Percentiles rank a stretch among this genome's conserved stretches.
These are phyloP conservation scores for Colaptes auratus DNA, from an alignment of 2,113 vertebrate species.

Conservation along the genomic window DNA sequence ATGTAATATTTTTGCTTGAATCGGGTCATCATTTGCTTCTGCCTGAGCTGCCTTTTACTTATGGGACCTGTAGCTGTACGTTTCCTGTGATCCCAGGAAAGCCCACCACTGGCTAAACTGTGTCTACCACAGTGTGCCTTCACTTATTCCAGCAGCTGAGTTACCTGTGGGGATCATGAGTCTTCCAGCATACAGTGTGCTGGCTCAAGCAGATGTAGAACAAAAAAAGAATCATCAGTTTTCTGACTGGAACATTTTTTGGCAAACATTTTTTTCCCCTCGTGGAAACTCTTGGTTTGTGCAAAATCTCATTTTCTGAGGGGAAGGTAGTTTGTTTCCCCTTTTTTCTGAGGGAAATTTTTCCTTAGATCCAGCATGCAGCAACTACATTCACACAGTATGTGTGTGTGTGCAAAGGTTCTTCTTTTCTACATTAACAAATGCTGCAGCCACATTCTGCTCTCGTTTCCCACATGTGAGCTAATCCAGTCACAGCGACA, in stretches of 20 bases:
- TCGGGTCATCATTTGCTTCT: conserved; percentile 22
- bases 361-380: neutral
- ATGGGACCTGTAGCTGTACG: neutral
- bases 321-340: neutral
- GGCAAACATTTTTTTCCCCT: neutral
- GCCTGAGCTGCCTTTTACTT: neutral
- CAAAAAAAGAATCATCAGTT: neutral
- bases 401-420: neutral
- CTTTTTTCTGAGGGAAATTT: neutral
- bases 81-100: neutral
- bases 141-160: neutral
- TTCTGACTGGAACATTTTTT: neutral
- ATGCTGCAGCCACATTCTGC: neutral
- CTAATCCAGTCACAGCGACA: neutral
- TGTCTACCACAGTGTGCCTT: neutral
- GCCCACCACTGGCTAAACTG: neutral
- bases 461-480: neutral
- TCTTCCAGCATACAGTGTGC: neutral
- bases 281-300: neutral
- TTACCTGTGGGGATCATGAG: neutral
- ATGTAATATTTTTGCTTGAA: conserved; percentile 30
- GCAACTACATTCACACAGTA: neutral
- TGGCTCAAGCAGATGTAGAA: neutral
- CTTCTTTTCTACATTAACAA: neutral
- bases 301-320: neutral